Evolutionary conservation across 1,140 invertebrate genomes (phyloP), one percentile per base, ranked within the genome.

Genomic region (Heliconius melpomene): DNA sequence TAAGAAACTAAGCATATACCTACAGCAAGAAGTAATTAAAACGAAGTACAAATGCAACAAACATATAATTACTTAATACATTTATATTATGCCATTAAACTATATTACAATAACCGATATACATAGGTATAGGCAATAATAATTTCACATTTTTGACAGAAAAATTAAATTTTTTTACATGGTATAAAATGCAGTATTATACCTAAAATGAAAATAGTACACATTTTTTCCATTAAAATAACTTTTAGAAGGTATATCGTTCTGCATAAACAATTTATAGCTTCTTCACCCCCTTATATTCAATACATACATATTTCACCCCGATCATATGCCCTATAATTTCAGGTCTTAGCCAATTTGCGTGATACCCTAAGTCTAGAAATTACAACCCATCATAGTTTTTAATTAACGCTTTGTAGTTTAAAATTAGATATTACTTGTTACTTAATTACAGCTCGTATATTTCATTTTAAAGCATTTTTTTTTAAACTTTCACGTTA

Each of bases 311-410:
- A 81, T 84, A 79, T 79, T 81, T 82, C 78, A 83, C 78, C 78
- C 75, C 84, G 82, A 80, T 81, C 79, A 84, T 78, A 74, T 60
- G 40, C 78, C 72, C 84, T 85, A 75, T 83, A 82, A 85, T 85
- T 83, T 83, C 52, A 74, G 74, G 82, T 71, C 76, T 82, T 83
- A 79, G 83, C 75, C 78, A 83, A 82, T 84, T 79, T 75, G 29
- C 82, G 54, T 74, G 75, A 78, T 77, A 36, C 78, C 77, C 79
- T 79, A 73, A 60, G 75, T 75, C 71, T 75, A 77, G 74, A 74
- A 79, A 81, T 84, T 73, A 83, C 77, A 84, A 74, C 29, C 74
- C 71, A 80, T 80, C 82, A 66, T 50, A 36, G 20, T 29, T 76
- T 46, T 71, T 75, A 75, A 80, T 80, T 75, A 80, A 73, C 72